These are phyloP conservation scores for Vireo altiloquus DNA, from an alignment of 2,113 vertebrate species.

Conservation along the genomic window DNA sequence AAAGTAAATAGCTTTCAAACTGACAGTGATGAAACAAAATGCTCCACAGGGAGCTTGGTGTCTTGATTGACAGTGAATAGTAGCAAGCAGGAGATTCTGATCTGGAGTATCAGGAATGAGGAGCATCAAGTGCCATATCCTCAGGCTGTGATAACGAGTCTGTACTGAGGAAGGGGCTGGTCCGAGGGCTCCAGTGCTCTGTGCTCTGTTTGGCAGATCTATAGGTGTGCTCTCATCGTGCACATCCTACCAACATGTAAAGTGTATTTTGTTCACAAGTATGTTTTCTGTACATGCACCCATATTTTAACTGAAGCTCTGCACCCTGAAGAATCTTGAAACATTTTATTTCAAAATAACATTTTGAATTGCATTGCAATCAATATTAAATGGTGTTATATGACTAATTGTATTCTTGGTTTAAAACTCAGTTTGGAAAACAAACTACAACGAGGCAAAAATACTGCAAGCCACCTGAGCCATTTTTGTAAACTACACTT, in stretches of 20 bases:
- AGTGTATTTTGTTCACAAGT: background rate
- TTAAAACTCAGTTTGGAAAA: background rate
- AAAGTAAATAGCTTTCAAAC: background rate
- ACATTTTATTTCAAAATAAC: background rate
- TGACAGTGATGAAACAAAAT: background rate
- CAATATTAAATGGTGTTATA: background rate
- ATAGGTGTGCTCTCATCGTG: background rate
- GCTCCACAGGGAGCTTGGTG: background rate
- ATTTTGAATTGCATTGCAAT: background rate
- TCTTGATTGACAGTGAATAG: background rate
- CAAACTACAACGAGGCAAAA: background rate
- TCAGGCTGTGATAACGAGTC: background rate
- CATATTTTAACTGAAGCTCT: background rate
- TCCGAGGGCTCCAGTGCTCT: background rate
- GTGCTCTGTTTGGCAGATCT: background rate
- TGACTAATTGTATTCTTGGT: background rate
- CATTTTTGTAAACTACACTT: background rate
- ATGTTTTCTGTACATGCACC: accelerated
- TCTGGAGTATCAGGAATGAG: background rate
- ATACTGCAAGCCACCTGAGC: background rate
- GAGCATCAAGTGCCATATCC: background rate
- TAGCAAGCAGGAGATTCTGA: background rate
- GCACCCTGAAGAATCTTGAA: background rate
- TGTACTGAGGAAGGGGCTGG: background rate
- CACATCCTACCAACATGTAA: accelerated